Evolutionary conservation across 2,113 vertebrate genomes (phyloP).

Genomic region (Lagopus muta): DNA sequence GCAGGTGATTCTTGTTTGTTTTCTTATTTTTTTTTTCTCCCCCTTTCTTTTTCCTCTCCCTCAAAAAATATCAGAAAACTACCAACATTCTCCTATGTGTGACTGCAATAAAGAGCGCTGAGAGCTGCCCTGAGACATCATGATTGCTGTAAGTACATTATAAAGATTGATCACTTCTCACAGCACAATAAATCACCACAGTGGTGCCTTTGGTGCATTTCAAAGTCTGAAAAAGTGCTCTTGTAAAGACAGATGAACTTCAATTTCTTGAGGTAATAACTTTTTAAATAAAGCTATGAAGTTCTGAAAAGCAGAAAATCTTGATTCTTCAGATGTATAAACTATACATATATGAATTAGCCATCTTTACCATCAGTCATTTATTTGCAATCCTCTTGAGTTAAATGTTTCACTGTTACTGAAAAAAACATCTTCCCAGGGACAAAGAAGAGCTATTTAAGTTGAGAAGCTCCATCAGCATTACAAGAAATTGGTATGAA

Average conservation of each 20-base stretch:
- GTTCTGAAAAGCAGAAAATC: neutral
- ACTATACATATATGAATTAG: neutral
- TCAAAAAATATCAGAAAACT: neutral
- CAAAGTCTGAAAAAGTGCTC: neutral
- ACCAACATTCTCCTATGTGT: neutral
- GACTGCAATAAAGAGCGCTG: slow-evolving; percentile 2
- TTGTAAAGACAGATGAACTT: neutral
- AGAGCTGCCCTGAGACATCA: slow-evolving; percentile 48
- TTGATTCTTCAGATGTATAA: neutral
- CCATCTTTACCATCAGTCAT: neutral
- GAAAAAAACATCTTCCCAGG: neutral
- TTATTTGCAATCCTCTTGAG: neutral
- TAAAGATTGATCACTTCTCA: slow-evolving; percentile 42
- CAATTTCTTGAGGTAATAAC: neutral
- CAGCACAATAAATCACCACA: slow-evolving; percentile 17
- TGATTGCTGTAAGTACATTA: slow-evolving; percentile 13
- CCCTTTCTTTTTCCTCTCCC: neutral
- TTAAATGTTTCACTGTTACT: neutral
- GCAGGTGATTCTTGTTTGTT: no score
- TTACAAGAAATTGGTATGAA: neutral
- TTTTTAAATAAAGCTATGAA: neutral
- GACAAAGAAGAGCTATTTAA: neutral
- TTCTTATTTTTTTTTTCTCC: neutral
- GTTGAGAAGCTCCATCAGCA: neutral
- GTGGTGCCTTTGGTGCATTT: neutral